Evolutionary conservation across 2,797 vertebrate genomes (phyloP), one percentile per base, ranked within the genome.

Genomic region (Eleutherodactylus coqui): DNA sequence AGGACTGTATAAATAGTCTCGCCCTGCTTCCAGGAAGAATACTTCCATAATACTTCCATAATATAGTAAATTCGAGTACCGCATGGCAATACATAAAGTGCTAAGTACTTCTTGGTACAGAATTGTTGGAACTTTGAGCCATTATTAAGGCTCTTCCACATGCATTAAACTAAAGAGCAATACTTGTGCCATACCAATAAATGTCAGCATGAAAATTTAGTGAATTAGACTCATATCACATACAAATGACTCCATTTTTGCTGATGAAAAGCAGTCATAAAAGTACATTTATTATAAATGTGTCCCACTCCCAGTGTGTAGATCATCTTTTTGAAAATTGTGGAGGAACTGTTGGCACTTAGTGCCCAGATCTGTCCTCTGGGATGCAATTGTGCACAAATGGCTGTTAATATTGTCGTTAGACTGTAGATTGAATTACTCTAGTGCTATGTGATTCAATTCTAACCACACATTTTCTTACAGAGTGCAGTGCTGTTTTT

Each of bases 381-480:
- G 45, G 62, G 45, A 41, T 49, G 21, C 27, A n/a, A 36, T 72
- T 38, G 64, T 27, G 14, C 27, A 67, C 5, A 51, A 51, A 34
- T 36, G 43, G n/a, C 60, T 81, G 24, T 41, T 51, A 82, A 53
- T 53, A 53, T n/a, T 14, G 34, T 51, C n/a, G 9, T 81, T 49
- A 16, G 19, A 17, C 36, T 29, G 24, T 70, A 69, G 3, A 75
- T 73, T 83, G 69, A 43, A 53, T 72, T 51, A 53, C 14, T 24
- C 27, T 29, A 45, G 81, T 58, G 69, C 36, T 45, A 73, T 83
- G 81, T 75, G 69, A 83, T 73, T 83, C 17, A 19, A 60, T 83
- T 60, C 60, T 49, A 67, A 84, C 73, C 58, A 51, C 82, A 77
- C 55, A 75, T 51, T 83, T 62, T 82, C 49, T 77, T 84, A 47